These are phyloP conservation scores for Apis mellifera DNA, from an alignment of 1,140 invertebrate genomes.

Conservation along the genomic window DNA sequence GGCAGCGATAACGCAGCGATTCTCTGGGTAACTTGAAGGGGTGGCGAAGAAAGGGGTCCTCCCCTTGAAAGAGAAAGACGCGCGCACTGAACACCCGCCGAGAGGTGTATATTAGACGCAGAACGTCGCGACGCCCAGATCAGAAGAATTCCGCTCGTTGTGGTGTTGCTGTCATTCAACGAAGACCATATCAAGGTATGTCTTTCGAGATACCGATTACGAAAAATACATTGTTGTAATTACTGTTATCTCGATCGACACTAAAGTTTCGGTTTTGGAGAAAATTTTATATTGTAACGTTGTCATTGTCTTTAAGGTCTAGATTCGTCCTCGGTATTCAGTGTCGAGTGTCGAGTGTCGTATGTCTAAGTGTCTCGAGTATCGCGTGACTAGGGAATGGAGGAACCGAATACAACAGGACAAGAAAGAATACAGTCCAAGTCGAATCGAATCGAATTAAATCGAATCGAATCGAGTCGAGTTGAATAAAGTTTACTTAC, in stretches of 20 bases:
- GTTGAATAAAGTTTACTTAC: background rate
- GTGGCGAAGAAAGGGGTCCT: conserved; percentile 55
- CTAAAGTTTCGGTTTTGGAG: conserved; percentile 3
- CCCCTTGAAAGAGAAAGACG: conserved; percentile 41
- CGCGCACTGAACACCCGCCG: conserved; percentile 60
- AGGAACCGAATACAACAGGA: conserved; percentile 1
- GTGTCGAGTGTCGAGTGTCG: conserved; percentile 45
- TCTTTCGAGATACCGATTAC: conserved; percentile 8
- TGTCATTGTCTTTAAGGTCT: conserved; percentile 16
- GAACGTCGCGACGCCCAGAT: conserved; percentile 71
- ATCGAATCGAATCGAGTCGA: background rate
- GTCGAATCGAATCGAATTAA: background rate
- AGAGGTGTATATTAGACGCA: conserved; percentile 78
- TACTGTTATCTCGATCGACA: conserved; percentile 13
- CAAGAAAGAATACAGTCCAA: background rate
- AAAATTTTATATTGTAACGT: background rate
- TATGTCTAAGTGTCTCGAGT: conserved; percentile 29
- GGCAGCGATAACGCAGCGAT: conserved; percentile 56
- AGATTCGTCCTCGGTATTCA: conserved; percentile 40
- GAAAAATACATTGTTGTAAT: background rate
- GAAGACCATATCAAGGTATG: conserved; percentile 38
- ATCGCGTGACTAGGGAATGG: conserved; percentile 33
- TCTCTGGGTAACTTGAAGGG: conserved; percentile 36
- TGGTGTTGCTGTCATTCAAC: conserved; percentile 27
- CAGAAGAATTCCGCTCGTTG: conserved; percentile 73